These are phyloP conservation scores for Microplitis mediator DNA, from an alignment of 1,140 invertebrate species.

Conservation along the genomic window DNA sequence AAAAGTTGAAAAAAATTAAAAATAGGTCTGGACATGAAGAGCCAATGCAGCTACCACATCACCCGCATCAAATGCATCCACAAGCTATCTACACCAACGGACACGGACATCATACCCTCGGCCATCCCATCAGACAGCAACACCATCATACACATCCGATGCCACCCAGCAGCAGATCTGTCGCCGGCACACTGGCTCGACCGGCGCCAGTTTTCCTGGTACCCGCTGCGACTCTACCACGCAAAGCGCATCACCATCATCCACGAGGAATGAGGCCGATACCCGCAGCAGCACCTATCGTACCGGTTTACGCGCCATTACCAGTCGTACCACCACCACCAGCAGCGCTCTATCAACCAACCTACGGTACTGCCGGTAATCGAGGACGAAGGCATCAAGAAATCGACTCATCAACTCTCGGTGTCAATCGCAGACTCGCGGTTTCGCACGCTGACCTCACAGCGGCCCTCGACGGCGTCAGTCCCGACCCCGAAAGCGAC, in stretches of 20 bases:
- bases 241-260: conserved; percentile 60
- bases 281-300: conserved; percentile 55
- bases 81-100: conserved; percentile 53
- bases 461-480: conserved; percentile 31
- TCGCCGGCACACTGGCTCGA: conserved; percentile 59
- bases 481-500: conserved; percentile 68
- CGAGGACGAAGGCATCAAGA: conserved; percentile 66
- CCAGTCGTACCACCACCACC: conserved; percentile 64
- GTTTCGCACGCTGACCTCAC: conserved; percentile 54
- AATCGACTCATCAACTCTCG: conserved; percentile 50
- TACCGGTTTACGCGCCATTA: conserved; percentile 59
- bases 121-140: conserved; percentile 60
- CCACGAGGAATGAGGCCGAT: conserved; percentile 54
- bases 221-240: conserved; percentile 64
- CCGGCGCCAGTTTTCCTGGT: conserved; percentile 64
- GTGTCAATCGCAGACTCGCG: conserved; percentile 51
- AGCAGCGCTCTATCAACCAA: conserved; percentile 62
- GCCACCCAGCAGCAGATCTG: conserved; percentile 60
- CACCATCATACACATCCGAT: conserved; percentile 59
- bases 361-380: conserved; percentile 64
- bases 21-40: conserved; percentile 50
- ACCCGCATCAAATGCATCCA: conserved; percentile 46
- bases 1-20: conserved; percentile 61
- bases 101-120: conserved; percentile 57
- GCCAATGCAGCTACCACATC: conserved; percentile 45